These are phyloP conservation scores for Lophochroa leadbeateri DNA, from an alignment of 2,113 vertebrate species.

Conservation along the genomic window DNA sequence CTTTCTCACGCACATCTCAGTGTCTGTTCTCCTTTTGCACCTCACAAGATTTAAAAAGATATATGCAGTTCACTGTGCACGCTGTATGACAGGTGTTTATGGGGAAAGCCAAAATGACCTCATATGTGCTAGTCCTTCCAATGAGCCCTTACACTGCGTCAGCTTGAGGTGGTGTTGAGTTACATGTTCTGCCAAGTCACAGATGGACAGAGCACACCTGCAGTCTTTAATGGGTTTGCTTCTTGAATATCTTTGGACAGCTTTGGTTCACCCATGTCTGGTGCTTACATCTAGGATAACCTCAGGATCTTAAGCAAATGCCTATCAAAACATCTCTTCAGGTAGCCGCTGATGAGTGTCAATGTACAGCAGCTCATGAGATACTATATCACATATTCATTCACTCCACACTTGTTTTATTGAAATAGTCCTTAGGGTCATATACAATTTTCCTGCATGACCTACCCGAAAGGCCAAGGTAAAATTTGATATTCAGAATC, in stretches of 20 bases:
- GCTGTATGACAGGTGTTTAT: not conserved
- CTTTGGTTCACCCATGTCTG: not conserved
- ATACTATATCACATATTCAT: not conserved
- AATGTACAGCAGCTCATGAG: not conserved
- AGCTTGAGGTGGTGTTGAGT: not conserved
- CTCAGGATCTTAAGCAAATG: not conserved
- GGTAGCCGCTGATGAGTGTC: not conserved
- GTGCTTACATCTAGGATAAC: not conserved
- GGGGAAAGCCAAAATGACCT: conserved; percentile 26
- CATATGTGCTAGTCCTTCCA: not conserved
- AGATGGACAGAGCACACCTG: not conserved
- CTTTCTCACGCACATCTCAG: not conserved
- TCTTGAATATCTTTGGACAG: not conserved
- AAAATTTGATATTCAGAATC: not conserved
- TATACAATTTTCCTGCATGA: not conserved
- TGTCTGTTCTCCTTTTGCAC: not conserved
- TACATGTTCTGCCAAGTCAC: not conserved
- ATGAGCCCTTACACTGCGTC: not conserved
- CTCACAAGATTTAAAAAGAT: not conserved
- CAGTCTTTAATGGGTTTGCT: not conserved
- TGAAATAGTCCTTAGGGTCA: not conserved
- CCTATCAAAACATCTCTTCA: not conserved
- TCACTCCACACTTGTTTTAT: not conserved
- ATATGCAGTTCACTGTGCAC: not conserved
- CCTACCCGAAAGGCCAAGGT: not conserved